Evolutionary conservation across 2,113 vertebrate genomes (phyloP).

Genomic region (Chloropsis hardwickii): DNA sequence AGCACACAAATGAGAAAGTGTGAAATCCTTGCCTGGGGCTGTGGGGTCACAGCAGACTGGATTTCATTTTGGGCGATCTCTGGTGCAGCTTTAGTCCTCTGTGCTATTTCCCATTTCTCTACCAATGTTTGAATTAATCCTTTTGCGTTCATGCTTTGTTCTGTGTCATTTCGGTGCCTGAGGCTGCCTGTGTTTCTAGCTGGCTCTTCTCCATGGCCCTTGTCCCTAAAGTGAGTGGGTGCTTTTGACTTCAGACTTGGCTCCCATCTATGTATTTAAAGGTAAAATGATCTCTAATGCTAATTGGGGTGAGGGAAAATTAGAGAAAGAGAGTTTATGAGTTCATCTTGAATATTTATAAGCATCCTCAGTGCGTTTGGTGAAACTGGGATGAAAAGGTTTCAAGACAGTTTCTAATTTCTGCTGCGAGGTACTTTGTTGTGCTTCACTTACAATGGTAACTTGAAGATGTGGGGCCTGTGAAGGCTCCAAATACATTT

Average conservation of each 20-base stretch:
- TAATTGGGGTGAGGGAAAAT: slow-evolving; percentile 3
- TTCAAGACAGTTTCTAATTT: slow-evolving; percentile 45
- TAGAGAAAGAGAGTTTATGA: slow-evolving; percentile 28
- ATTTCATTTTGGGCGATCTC: background rate
- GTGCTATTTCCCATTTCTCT: background rate
- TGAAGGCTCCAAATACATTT: background rate
- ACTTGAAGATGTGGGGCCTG: background rate
- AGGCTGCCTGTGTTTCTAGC: background rate
- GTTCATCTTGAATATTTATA: slow-evolving; percentile 45
- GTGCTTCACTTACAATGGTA: background rate
- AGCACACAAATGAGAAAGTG: background rate
- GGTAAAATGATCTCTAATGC: slow-evolving; percentile 26
- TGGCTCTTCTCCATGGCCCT: background rate
- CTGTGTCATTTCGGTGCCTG: background rate
- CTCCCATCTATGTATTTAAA: slow-evolving; percentile 31
- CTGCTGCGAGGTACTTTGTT: background rate
- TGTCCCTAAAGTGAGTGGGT: background rate
- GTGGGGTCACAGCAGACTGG: background rate
- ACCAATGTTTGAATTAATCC: background rate
- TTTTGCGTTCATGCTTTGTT: background rate
- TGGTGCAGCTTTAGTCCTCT: background rate
- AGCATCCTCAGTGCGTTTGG: slow-evolving; percentile 6
- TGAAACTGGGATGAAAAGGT: slow-evolving; percentile 18
- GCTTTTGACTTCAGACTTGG: slow-evolving; percentile 21
- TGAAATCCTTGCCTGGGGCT: background rate